Evolutionary conservation across 1,140 invertebrate species (phyloP), one percentile per base, ranked within the genome.

Genomic region (Apis laboriosa): DNA sequence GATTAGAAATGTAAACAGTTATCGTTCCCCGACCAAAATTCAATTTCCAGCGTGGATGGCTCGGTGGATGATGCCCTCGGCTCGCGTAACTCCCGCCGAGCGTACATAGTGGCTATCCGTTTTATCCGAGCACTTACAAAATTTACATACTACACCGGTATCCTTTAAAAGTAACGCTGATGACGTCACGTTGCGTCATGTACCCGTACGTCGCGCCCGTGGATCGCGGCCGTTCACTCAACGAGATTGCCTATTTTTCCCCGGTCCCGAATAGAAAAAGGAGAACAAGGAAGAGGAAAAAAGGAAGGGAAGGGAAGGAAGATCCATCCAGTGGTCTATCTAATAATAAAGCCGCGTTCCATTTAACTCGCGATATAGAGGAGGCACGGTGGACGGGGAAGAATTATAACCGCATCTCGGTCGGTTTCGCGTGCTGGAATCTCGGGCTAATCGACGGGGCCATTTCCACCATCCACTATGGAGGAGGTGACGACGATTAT

Each of bases 401-500:
- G 21, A 70, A 51, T 80, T 73, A 64, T 56, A 73, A 73, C 58
- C n/a, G 63, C 15, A 58, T 76, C 56, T 67, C 79, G 15, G 67
- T 34, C 63, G 12, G 55, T 58, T 53, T 77, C 80, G 64, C 43
- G 73, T 24, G 80, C 13, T 17, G 13, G 55, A 55, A 60, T 66
- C 63, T 51, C 64, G 17, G 28, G 70, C 56, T 87, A 84, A 81
- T 80, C 75, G 70, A 51, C 17, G 13, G 43, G 34, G 73, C 68
- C 63, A 77, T 77, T 81, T 88, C 80, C 77, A 43, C 34, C 34
- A 3, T 34, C 34, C 24, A 34, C 34, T 34, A 7, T 63, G 60
- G 64, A 68, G 79, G 85, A 83, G 86, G 77, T 85, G 87, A 88
- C 84, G 83, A 88, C 84, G 83, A 88, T 88, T 88, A 88, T 53